A percentile compares a stretch with the other conserved stretches of the same genome.
Conservation (phyloP, 30 jellyfish, hydroid and myxozoan genomes). For the Phacellophora camtschatica region DNA sequence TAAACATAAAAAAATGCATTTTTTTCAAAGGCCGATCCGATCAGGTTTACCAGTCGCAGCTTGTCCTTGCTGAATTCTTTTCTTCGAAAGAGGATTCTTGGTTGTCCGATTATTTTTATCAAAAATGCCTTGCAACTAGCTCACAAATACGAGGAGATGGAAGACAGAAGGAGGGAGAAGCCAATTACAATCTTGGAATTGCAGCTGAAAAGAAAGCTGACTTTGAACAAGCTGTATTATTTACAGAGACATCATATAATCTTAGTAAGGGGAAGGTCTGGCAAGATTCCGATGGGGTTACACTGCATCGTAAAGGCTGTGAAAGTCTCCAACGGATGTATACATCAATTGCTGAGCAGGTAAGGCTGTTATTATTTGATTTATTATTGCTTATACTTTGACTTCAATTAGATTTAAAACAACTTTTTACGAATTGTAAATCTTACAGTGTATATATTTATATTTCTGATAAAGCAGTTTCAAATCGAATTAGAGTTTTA, state of each 20-base stretch:
- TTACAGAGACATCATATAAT: constrained; percentile 46
- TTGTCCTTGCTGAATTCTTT: constrained; percentile 70
- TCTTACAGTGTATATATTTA: no score
- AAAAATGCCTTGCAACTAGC: constrained; percentile 54
- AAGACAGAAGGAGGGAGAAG: constrained; percentile 85
- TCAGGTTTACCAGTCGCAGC: constrained; percentile 66
- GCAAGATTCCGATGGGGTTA: constrained; percentile 62
- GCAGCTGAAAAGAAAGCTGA: constrained; percentile 64
- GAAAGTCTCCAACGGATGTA: constrained; percentile 74
- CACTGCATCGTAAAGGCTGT: constrained; percentile 62
- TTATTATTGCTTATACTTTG: background rate
- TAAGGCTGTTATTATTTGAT: background rate
- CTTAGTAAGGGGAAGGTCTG: constrained; percentile 65
- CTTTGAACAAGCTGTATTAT: constrained; percentile 39
- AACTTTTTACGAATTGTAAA: background rate
- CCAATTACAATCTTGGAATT: constrained; percentile 65
- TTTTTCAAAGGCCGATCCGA: constrained; percentile 72
- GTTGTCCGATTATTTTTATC: constrained; percentile 70
- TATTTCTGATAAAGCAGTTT: no score
- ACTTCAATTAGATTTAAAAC: background rate
- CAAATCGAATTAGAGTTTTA: no score
- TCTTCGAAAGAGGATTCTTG: constrained; percentile 21
- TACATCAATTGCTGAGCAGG: constrained; percentile 72
- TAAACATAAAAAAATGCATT: no score
- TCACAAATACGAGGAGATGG: constrained; percentile 66